These are phyloP conservation scores for Muraenolepis orangiensis DNA, from an alignment of 2,797 vertebrate species.

Conservation along the genomic window DNA sequence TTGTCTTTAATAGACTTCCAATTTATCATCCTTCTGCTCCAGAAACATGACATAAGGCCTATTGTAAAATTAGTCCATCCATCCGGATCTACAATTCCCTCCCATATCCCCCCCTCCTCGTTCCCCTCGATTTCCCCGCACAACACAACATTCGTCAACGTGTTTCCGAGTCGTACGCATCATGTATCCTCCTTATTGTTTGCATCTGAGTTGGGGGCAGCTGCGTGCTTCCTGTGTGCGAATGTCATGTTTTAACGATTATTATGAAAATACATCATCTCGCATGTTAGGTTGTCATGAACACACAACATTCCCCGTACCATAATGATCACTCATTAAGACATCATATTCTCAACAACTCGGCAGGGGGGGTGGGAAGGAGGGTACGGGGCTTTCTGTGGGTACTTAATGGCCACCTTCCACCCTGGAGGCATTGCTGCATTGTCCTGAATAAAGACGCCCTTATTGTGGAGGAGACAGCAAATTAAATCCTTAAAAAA, in stretches of 20 bases:
- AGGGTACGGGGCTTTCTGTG: conserved; percentile 33
- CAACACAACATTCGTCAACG: too few species aligned
- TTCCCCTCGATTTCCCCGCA: background rate
- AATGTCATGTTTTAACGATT: conserved; percentile 33
- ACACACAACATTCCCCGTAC: conserved; percentile 41
- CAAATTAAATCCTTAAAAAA: conserved; percentile 67
- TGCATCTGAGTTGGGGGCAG: too few species aligned
- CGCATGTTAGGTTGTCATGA: conserved; percentile 35
- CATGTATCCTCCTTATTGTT: too few species aligned
- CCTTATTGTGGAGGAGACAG: conserved; percentile 56
- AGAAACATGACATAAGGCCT: conserved; percentile 32
- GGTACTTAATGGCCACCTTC: conserved; percentile 58
- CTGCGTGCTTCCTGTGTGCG: background rate
- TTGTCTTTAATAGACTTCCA: conserved; percentile 44
- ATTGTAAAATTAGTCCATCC: conserved; percentile 17
- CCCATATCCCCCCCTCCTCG: background rate
- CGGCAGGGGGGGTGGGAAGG: background rate
- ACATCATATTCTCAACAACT: conserved; percentile 53
- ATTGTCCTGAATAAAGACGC: conserved; percentile 46
- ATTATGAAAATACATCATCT: conserved; percentile 22
- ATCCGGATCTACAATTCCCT: conserved; percentile 3
- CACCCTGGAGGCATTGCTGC: conserved; percentile 37
- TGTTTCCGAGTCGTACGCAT: too few species aligned
- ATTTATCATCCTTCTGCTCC: conserved; percentile 40
- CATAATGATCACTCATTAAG: conserved; percentile 48